A percentile compares a stretch with the other conserved stretches of the same genome.
These are phyloP conservation scores for Pelochelys cantorii DNA, from an alignment of 2,797 vertebrate genomes.

Conservation along the genomic window DNA sequence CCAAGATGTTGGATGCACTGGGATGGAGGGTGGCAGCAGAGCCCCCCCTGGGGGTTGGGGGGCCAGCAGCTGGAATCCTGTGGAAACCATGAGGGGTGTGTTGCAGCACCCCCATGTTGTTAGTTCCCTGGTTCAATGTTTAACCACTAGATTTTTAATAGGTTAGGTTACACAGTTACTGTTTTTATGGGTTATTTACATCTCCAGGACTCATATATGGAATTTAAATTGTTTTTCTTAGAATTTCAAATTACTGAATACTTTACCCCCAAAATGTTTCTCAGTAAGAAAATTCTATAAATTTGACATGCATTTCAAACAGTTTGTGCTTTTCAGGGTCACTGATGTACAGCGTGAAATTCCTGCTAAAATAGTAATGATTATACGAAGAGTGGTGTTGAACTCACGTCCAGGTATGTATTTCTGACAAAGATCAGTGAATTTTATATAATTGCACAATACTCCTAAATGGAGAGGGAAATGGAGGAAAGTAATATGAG, in stretches of 20 bases:
- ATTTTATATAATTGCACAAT: not conserved
- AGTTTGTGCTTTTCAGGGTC: slow-evolving; percentile 55
- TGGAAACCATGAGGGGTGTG: too few relatives aligned
- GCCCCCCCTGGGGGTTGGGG: too few relatives aligned
- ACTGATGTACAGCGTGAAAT: not conserved
- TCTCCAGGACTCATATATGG: not conserved
- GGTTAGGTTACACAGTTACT: too few relatives aligned
- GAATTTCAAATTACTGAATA: not conserved
- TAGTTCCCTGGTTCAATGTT: too few relatives aligned
- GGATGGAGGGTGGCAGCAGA: too few relatives aligned
- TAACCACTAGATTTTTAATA: too few relatives aligned
- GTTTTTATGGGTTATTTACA: too few relatives aligned
- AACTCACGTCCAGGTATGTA: slow-evolving; percentile 84
- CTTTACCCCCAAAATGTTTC: not conserved
- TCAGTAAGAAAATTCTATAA: not conserved
- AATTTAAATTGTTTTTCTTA: not conserved
- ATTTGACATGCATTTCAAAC: not conserved
- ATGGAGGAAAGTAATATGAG: not conserved
- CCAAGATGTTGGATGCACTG: too few relatives aligned
- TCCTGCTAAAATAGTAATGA: slow-evolving; percentile 67
- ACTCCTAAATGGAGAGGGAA: not conserved
- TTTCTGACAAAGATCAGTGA: not conserved
- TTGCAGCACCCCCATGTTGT: too few relatives aligned
- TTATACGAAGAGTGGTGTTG: slow-evolving; percentile 81
- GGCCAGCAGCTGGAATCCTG: too few relatives aligned